phyloP scores from a whole-genome alignment of 2,113 vertebrate genomes.

The Macrotus californicus region DNA sequence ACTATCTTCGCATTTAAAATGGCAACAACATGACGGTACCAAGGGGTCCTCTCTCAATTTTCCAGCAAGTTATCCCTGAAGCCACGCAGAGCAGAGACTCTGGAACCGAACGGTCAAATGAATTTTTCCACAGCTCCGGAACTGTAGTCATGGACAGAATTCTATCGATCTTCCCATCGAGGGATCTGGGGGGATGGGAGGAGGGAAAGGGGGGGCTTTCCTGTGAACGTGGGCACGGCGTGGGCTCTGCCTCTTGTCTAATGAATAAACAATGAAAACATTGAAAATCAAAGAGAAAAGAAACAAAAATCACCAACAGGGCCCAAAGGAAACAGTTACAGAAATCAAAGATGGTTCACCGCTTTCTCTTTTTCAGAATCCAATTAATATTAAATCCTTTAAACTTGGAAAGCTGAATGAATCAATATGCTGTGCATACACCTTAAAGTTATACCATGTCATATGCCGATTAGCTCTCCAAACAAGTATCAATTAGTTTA shows the following conservation, averaged over 20 bases:
- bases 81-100: background rate
- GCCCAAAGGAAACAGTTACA: background rate
- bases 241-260: background rate
- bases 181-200: background rate
- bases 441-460: background rate
- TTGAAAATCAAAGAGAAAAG: background rate
- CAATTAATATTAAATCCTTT: background rate
- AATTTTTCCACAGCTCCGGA: background rate
- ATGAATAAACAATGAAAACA: background rate
- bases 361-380: background rate
- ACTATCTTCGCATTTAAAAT: background rate
- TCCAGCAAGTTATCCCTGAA: background rate
- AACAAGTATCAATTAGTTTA: background rate
- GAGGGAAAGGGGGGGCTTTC: background rate
- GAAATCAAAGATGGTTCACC: background rate
- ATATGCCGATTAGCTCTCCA: background rate
- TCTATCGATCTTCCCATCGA: background rate
- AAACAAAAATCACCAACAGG: background rate
- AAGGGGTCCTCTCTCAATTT: background rate
- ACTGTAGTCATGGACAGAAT: background rate
- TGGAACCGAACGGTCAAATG: background rate
- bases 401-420: background rate
- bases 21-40: background rate
- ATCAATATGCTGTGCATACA: background rate
- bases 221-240: background rate